Evolutionary conservation across 2,888 invertebrate species (phyloP).

Genomic region (Malthinus flaveolus): DNA sequence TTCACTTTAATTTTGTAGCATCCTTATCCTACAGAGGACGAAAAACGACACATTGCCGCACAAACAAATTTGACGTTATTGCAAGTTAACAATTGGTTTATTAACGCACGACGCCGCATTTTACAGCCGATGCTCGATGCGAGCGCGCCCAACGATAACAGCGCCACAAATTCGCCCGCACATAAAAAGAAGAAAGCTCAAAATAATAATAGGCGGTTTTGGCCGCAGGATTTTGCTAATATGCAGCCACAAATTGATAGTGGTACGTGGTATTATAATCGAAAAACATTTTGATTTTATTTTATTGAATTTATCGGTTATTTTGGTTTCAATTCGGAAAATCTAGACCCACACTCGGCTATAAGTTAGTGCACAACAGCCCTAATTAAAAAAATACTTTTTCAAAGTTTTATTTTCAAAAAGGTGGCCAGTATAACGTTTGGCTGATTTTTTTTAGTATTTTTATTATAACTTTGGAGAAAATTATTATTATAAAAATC

Average conservation of each 20-base stretch:
- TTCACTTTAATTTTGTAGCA: slow-evolving; percentile 63
- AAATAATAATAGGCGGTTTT: slow-evolving; percentile 70
- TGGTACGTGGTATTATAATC: no score
- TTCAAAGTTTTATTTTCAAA: no score
- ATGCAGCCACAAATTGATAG: slow-evolving; percentile 65
- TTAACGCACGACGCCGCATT: slow-evolving; percentile 88
- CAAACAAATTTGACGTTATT: slow-evolving; percentile 86
- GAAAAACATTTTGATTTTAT: no score
- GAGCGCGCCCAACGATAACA: slow-evolving; percentile 53
- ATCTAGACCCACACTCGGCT: no score
- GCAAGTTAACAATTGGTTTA: slow-evolving; percentile 93
- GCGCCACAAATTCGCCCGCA: slow-evolving; percentile 39
- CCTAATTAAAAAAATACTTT: no score
- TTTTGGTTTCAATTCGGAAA: no score
- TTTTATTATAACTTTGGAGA: no score
- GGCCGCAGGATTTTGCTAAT: slow-evolving; percentile 71
- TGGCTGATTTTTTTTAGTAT: no score
- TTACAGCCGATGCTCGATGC: slow-evolving; percentile 91
- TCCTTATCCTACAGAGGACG: slow-evolving; percentile 94
- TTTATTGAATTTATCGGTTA: no score
- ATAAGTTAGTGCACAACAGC: no score
- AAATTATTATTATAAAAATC: no score
- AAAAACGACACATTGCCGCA: slow-evolving; percentile 85
- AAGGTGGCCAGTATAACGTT: no score
- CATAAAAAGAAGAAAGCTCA: slow-evolving; percentile 62